Conservation (phyloP, 2,888 invertebrate species). For the Polymixis lichenea region DNA sequence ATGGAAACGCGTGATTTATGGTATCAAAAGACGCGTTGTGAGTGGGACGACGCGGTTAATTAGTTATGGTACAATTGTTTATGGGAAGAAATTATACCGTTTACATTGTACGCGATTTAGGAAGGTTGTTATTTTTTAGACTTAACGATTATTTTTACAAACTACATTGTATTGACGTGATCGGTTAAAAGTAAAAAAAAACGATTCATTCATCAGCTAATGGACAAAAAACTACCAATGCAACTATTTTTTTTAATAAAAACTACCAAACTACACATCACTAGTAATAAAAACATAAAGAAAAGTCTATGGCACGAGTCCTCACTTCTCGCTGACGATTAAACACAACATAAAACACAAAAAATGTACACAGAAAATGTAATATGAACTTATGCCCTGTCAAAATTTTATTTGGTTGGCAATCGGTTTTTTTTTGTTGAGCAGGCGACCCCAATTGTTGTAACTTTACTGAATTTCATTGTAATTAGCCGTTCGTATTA, state of each 20-base stretch:
- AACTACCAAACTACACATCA: conserved; percentile 60
- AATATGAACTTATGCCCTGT: conserved; percentile 42
- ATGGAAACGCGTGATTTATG: not conserved
- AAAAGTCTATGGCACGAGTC: conserved; percentile 75
- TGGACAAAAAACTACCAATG: conserved; percentile 58
- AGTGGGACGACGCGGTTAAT: not conserved
- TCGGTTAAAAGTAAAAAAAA: conserved; percentile 9
- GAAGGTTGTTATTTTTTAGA: too few relatives aligned
- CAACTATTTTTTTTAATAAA: conserved; percentile 32
- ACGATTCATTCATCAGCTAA: conserved; percentile 56
- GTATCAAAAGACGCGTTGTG: conserved; percentile 10
- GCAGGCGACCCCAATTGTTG: not conserved
- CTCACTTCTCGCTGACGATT: conserved; percentile 78
- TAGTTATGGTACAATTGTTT: not conserved
- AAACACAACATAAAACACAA: conserved; percentile 77
- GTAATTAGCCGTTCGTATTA: conserved; percentile 45
- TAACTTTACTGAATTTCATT: not conserved
- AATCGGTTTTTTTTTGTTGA: too few relatives aligned
- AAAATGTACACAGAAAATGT: conserved; percentile 64
- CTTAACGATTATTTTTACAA: not conserved
- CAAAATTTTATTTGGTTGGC: not conserved
- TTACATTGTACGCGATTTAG: too few relatives aligned
- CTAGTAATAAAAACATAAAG: conserved; percentile 55
- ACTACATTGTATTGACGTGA: conserved; percentile 10
- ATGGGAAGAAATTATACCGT: not conserved